A percentile compares a stretch with the other conserved stretches of the same genome.
Evolutionary conservation across 1,140 invertebrate genomes (phyloP).

Genomic region (Heliothis subflexa): DNA sequence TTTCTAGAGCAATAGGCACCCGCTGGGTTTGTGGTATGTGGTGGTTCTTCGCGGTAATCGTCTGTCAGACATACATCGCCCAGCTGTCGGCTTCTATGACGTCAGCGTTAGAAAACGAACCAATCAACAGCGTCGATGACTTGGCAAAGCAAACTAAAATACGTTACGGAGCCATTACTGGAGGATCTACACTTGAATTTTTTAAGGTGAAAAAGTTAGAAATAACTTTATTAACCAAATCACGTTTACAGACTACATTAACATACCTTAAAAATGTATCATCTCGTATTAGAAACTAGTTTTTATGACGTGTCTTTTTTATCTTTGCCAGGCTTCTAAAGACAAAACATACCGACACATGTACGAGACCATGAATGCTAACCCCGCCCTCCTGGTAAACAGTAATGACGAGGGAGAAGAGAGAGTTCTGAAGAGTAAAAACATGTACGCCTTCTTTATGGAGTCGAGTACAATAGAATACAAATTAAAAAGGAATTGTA

Average conservation of each 20-base stretch:
- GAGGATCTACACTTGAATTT: conserved; percentile 92
- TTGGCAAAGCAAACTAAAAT: conserved; percentile 95
- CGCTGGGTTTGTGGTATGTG: conserved; percentile 93
- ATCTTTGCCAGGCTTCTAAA: conserved; percentile 68
- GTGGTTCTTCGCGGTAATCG: conserved; percentile 99
- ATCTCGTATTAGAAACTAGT: too few relatives aligned
- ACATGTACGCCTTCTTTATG: conserved; percentile 94
- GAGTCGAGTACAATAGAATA: conserved; percentile 94
- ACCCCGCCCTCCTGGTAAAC: conserved; percentile 90
- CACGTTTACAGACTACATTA: too few relatives aligned
- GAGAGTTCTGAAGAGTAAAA: conserved; percentile 89
- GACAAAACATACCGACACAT: conserved; percentile 82
- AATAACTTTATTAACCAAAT: not conserved
- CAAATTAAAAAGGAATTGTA: conserved; percentile 91
- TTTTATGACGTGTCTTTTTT: not conserved
- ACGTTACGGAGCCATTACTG: conserved; percentile 92
- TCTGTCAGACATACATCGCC: conserved; percentile 98
- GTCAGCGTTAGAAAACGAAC: conserved; percentile 92
- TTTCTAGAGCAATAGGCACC: conserved; percentile 89
- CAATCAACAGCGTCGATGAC: conserved; percentile 96
- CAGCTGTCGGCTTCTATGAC: conserved; percentile 98
- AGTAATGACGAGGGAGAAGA: conserved; percentile 94
- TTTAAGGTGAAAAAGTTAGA: conserved; percentile 88
- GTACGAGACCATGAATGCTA: conserved; percentile 90
- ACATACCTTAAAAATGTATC: too few relatives aligned